These are phyloP conservation scores for Hyles lineata DNA, from an alignment of 2,888 invertebrate species.

Conservation along the genomic window DNA sequence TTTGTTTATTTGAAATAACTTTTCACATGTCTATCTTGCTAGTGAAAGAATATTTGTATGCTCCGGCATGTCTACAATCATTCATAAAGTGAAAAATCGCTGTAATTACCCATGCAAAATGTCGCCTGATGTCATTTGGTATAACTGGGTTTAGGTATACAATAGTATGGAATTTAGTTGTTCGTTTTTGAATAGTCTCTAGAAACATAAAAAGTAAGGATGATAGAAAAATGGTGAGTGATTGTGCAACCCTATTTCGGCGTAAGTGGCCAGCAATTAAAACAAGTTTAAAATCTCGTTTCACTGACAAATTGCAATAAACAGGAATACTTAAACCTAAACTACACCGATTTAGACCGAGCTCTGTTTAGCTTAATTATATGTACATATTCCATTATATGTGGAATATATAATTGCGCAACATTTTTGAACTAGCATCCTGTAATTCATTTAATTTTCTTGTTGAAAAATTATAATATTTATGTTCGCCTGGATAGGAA, in stretches of 20 bases:
- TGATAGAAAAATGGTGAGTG: not conserved
- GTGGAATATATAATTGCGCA: not conserved
- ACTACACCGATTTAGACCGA: constrained; percentile 41
- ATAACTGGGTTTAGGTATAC: no score
- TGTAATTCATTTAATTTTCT: not conserved
- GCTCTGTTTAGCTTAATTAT: constrained; percentile 16
- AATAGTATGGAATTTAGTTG: no score
- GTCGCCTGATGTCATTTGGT: no score
- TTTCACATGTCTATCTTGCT: no score
- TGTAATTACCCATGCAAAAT: no score
- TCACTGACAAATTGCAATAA: constrained; percentile 66
- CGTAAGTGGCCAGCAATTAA: constrained; percentile 56
- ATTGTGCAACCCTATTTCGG: constrained; percentile 46
- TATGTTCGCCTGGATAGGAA: no score
- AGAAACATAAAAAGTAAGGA: not conserved
- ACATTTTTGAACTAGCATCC: not conserved
- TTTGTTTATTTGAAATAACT: no score
- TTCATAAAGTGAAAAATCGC: no score
- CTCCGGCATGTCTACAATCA: no score
- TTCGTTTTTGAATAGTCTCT: not conserved
- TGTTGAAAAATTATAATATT: not conserved
- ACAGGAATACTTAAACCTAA: constrained; percentile 63
- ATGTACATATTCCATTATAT: constrained; percentile 8
- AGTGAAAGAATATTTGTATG: no score
- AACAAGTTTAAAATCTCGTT: constrained; percentile 69